Percentiles rank a stretch among this genome's conserved stretches.
phyloP scores from a whole-genome alignment of 1,140 invertebrate species.

The Grapholita molesta region DNA sequence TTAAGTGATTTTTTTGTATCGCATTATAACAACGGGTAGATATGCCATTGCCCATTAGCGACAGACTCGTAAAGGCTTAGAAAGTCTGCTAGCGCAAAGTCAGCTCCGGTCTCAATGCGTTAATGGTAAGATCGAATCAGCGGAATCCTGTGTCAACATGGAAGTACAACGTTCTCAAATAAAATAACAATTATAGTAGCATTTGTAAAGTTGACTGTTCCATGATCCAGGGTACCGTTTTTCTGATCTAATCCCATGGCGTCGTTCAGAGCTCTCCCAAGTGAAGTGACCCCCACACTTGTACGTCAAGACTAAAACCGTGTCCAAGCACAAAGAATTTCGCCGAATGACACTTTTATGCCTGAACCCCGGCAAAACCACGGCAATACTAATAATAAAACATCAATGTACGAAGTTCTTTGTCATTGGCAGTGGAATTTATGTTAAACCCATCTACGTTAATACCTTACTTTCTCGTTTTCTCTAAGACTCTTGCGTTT shows the following conservation, averaged over 20 bases:
- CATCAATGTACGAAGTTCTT: neutral
- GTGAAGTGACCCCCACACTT: neutral
- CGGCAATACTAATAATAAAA: too few species aligned
- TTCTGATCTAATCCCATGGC: neutral
- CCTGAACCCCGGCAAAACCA: too few species aligned
- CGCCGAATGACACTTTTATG: too few species aligned
- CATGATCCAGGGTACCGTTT: neutral
- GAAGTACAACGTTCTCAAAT: neutral
- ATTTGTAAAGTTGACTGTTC: neutral
- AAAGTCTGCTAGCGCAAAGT: neutral
- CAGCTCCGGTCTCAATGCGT: neutral
- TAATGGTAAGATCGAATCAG: neutral
- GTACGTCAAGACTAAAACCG: neutral
- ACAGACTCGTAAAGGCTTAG: neutral
- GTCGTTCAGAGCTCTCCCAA: neutral
- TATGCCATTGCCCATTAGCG: neutral
- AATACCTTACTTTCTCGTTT: conserved; percentile 36
- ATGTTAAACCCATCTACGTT: conserved; percentile 19
- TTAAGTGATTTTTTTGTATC: neutral
- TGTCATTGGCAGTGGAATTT: neutral
- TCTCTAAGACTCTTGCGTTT: conserved; percentile 63
- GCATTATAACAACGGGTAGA: neutral
- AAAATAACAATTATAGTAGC: neutral
- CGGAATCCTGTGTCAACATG: neutral
- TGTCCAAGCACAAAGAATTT: neutral